Conservation (phyloP, 2,797 vertebrate species). For the Poliocrania exsul region DNA sequence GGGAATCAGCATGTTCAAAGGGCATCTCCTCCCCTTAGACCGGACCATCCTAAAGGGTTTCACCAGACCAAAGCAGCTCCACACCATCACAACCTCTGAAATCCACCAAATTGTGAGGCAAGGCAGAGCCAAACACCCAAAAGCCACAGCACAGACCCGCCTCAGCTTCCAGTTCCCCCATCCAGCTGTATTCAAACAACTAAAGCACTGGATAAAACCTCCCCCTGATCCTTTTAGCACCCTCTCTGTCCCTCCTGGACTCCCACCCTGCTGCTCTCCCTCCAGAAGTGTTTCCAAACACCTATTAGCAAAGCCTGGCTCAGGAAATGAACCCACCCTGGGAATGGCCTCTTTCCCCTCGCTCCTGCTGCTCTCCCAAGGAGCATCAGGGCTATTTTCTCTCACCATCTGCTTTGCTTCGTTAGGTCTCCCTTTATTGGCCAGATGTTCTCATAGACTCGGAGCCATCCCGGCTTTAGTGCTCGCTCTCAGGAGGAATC, state of each 20-base stretch:
- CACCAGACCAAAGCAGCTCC: background rate
- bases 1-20: background rate
- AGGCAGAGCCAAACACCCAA: background rate
- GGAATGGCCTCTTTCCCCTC: background rate
- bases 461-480: background rate
- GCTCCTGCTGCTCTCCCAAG: background rate
- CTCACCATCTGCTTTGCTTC: conserved; percentile 21
- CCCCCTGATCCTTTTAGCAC: background rate
- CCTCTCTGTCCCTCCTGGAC: background rate
- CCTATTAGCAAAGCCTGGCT: background rate
- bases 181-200: background rate
- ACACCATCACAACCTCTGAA: background rate
- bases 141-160: background rate
- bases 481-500: background rate
- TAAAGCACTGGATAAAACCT: background rate
- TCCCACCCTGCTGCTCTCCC: background rate
- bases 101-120: fast-evolving
- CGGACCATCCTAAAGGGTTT: background rate
- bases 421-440: conserved; percentile 3
- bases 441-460: background rate
- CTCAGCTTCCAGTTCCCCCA: background rate
- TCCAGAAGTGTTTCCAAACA: background rate
- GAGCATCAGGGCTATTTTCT: background rate
- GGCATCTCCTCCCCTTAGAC: background rate
- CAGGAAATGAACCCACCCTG: background rate